Evolutionary conservation across 2,797 vertebrate species (phyloP), one percentile per base, ranked within the genome.

Genomic region (Eutrigla gurnardus): DNA sequence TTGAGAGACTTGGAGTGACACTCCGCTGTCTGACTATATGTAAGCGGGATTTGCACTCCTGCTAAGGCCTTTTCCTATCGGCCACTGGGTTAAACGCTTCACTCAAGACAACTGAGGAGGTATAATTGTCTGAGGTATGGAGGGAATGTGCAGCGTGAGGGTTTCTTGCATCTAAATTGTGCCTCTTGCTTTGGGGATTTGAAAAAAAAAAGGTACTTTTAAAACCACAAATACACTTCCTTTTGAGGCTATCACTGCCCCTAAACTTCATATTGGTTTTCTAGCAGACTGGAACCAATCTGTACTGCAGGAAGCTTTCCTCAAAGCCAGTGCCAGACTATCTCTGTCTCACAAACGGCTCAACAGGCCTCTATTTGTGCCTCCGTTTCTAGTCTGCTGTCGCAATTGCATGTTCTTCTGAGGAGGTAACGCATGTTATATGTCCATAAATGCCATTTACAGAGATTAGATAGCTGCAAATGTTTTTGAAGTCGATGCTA

Each of bases 221-320:
- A 17, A 12, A 81, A 82, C 42, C 65, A 73, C 69, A 88, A 82
- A 80, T 70, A 81, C 37, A 70, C 62, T 83, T 83, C 46, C 54
- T 54, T 77, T 86, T 85, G 76, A 73, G 77, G 74, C 71, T 81
- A 84, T 84, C 75, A 42, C 78, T 67, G 39, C 71, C 75, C 76
- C 45, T 64, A 81, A 88, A 90, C 81, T 78, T 90, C 80, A 85
- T 85, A 83, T 88, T 88, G 88, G 78, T 82, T 91, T 85, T 84
- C 86, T 54, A 84, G 81, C 85, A 89, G 88, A 91, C 86, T 86
- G 83, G 88, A 92, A 90, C 88, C 80, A 92, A 91, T 87, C 76
- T 69, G 80, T 71, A 75, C 55, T 59, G 78, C 77, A 83, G 81
- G 81, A 79, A 64, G 66, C 69, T 62, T 74, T 72, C 76, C 81